phyloP scores from a whole-genome alignment of 1,140 invertebrate species.

The Aphelinus certus region DNA sequence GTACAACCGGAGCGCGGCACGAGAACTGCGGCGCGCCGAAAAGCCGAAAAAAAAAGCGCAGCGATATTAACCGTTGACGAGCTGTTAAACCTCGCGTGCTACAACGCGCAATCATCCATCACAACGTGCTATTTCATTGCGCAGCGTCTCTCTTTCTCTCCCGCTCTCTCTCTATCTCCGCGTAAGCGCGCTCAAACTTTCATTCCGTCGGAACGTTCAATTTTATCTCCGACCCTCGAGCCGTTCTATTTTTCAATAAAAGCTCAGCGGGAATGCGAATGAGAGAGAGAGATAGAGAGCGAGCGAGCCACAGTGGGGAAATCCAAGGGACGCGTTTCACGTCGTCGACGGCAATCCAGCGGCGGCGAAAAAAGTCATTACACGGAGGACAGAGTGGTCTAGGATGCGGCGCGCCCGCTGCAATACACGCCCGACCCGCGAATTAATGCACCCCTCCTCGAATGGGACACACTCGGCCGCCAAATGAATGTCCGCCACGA shows the following conservation, averaged over 20 bases:
- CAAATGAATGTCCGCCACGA: too few species aligned
- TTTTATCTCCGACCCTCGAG: not conserved
- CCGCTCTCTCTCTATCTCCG: too few species aligned
- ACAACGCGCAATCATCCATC: too few species aligned
- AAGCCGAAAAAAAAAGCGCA: not conserved
- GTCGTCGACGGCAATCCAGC: not conserved
- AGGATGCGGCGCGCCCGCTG: not conserved
- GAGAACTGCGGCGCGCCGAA: not conserved
- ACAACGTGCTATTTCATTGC: too few species aligned
- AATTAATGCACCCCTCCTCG: conserved; percentile 46
- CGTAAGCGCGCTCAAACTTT: conserved; percentile 3
- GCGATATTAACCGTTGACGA: not conserved
- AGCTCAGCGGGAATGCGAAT: not conserved
- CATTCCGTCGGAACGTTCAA: conserved; percentile 14
- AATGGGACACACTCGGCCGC: conserved; percentile 1
- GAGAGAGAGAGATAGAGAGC: not conserved
- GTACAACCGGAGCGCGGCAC: not conserved
- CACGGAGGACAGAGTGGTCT: conserved; percentile 24
- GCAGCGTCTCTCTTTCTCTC: not conserved
- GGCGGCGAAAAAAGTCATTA: conserved; percentile 35
- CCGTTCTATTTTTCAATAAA: conserved; percentile 37
- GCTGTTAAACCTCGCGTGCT: too few species aligned
- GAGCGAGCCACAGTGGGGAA: not conserved
- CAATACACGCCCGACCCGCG: conserved; percentile 28
- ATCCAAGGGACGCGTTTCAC: conserved; percentile 7